Evolutionary conservation across 1,140 invertebrate genomes (phyloP), one percentile per base, ranked within the genome.

Genomic region (Homalodisca vitripennis): DNA sequence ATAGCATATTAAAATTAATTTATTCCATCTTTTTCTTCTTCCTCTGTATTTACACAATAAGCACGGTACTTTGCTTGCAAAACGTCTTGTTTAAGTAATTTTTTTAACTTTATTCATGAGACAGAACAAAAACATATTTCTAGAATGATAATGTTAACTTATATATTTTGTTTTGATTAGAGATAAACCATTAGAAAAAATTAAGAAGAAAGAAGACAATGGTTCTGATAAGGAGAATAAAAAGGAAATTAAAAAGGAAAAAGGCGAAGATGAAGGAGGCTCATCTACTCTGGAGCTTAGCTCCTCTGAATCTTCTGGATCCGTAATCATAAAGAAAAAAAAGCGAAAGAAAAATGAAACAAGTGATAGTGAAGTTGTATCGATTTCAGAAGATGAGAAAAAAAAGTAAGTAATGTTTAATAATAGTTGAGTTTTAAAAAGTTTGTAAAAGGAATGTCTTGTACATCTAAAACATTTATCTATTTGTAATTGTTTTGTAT

Each of bases 391-490:
- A n/a, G n/a, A 14, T 48, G 53, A 68, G 13, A 30, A 68, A 26
- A 55, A 57, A 32, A 32, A 60, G 30, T 68, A 26, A 60, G 48
- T 60, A n/a, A n/a, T n/a, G n/a, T n/a, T n/a, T n/a, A n/a, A n/a
- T n/a, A n/a, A n/a, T n/a, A n/a, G n/a, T n/a, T n/a, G n/a, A n/a
- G n/a, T n/a, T n/a, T n/a, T n/a, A n/a, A n/a, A n/a, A n/a, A n/a
- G n/a, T n/a, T n/a, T n/a, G n/a, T n/a, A n/a, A n/a, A n/a, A n/a
- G n/a, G n/a, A n/a, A n/a, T n/a, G n/a, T n/a, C n/a, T n/a, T n/a
- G n/a, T n/a, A n/a, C n/a, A n/a, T n/a, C n/a, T n/a, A n/a, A n/a
- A n/a, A n/a, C n/a, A n/a, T n/a, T n/a, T n/a, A n/a, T n/a, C n/a
- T n/a, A n/a, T n/a, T n/a, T n/a, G n/a, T n/a, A n/a, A n/a, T n/a